Conservation (phyloP, 1,140 invertebrate genomes). For the Armadillidium nasatum region DNA sequence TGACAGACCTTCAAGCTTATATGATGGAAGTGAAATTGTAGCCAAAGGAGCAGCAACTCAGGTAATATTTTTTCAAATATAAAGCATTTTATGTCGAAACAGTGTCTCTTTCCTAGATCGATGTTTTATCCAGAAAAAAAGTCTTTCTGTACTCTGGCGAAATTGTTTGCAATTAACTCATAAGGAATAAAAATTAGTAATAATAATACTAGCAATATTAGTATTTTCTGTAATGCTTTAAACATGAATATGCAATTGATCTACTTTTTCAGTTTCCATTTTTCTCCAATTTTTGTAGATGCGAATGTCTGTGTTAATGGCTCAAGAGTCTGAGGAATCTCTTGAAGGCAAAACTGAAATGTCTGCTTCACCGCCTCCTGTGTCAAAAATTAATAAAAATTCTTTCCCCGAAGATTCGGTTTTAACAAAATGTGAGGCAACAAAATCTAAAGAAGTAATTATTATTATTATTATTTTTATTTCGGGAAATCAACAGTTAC, state of each 20-base stretch:
- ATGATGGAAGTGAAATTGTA: not conserved
- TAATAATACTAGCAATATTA: too few species aligned
- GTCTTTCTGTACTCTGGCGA: too few species aligned
- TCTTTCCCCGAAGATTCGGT: not conserved
- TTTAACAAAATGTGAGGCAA: not conserved
- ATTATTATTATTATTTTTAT: too few species aligned
- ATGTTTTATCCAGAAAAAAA: too few species aligned
- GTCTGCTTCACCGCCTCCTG: not conserved
- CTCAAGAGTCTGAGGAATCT: not conserved
- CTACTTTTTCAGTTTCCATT: too few species aligned
- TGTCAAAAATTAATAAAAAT: not conserved
- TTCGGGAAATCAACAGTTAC: too few species aligned
- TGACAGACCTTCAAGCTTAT: not conserved
- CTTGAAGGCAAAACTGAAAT: not conserved
- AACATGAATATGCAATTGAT: too few species aligned
- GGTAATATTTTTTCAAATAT: not conserved
- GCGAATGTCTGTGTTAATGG: conserved; percentile 3
- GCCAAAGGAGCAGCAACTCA: not conserved
- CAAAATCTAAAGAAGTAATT: not conserved
- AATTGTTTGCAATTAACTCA: too few species aligned
- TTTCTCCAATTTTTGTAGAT: not conserved
- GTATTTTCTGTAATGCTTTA: too few species aligned
- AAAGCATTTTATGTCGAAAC: too few species aligned
- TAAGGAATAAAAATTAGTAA: too few species aligned
- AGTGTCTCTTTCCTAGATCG: too few species aligned